Percentiles rank a stretch among this genome's conserved stretches.
Evolutionary conservation across 2,113 vertebrate species (phyloP).

Genomic region (Pelmatolapia mariae): DNA sequence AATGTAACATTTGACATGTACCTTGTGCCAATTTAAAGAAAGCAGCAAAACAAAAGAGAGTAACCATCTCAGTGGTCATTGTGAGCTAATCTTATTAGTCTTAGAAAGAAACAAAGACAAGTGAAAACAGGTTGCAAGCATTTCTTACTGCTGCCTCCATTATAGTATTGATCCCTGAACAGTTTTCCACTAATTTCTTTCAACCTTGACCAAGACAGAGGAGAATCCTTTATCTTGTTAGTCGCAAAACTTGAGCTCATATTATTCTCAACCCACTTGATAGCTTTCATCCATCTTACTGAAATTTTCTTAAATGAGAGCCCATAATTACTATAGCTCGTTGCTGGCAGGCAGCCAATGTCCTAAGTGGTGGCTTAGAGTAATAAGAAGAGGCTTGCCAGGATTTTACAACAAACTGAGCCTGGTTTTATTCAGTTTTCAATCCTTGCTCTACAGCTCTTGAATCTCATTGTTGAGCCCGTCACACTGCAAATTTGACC

Average conservation of each 20-base stretch:
- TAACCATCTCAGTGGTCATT: neutral
- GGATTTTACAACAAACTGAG: neutral
- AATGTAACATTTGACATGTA: neutral
- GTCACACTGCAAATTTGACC: neutral
- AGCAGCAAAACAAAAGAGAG: neutral
- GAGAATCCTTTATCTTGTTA: neutral
- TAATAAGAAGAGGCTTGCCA: neutral
- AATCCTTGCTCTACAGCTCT: neutral
- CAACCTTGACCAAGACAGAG: neutral
- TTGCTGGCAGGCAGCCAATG: neutral
- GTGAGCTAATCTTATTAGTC: neutral
- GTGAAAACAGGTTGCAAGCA: neutral
- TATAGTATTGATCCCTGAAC: neutral
- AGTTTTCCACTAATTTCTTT: neutral
- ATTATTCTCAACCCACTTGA: neutral
- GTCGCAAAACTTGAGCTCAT: neutral
- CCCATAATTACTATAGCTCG: neutral
- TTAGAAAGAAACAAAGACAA: neutral
- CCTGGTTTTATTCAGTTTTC: neutral
- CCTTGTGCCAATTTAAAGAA: neutral
- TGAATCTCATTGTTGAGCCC: neutral
- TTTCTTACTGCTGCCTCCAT: neutral
- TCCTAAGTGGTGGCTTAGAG: neutral
- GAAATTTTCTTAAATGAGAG: neutral
- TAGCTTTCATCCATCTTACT: neutral